Percentiles rank a stretch among this genome's conserved stretches.
phyloP scores from a whole-genome alignment of 2,888 invertebrate genomes.

The Dendrolimus pini region DNA sequence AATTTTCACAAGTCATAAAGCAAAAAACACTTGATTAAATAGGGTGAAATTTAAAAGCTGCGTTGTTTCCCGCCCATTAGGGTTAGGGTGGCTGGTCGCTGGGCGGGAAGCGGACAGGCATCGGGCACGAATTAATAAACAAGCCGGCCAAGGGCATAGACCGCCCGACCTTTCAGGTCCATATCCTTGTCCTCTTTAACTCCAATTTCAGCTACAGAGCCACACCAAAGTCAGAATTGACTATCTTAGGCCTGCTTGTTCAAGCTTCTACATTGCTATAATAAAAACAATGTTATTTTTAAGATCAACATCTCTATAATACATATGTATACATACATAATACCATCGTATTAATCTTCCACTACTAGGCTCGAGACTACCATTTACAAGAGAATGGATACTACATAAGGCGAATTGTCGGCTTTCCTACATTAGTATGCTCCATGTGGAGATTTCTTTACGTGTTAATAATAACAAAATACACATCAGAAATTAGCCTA shows the following conservation, averaged over 20 bases:
- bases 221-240: no score
- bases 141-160: constrained; percentile 63
- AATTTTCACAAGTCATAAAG: constrained; percentile 43
- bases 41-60: constrained; percentile 59
- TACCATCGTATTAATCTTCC: not conserved
- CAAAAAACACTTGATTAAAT: constrained; percentile 57
- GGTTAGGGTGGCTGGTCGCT: constrained; percentile 50
- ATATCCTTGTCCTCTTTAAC: constrained; percentile 48
- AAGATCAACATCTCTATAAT: not conserved
- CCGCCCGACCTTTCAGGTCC: constrained; percentile 46
- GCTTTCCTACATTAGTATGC: no score
- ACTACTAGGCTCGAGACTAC: no score
- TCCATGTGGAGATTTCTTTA: no score
- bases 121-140: constrained; percentile 69
- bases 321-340: no score
- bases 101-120: constrained; percentile 46
- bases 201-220: constrained; percentile 17
- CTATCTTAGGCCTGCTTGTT: no score
- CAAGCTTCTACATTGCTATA: no score
- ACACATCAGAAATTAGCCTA: no score
- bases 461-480: no score
- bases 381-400: no score
- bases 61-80: constrained; percentile 63
- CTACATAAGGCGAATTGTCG: no score
- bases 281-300: constrained; percentile 6